Conservation (phyloP, 2,888 invertebrate genomes). For the Dugesia japonica region DNA sequence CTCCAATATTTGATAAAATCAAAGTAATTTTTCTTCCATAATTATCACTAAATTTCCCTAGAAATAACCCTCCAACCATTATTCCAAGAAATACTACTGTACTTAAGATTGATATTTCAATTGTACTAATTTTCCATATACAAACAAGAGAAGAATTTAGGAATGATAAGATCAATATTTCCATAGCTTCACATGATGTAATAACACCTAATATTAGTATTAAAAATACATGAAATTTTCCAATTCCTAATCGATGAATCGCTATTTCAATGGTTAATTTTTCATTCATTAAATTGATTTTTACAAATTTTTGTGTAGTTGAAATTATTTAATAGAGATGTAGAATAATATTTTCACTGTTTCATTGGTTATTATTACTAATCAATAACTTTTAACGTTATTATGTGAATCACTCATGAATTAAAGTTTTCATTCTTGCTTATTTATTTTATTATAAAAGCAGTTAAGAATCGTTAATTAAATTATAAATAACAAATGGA, state of each 20-base stretch:
- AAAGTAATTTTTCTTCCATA: neutral
- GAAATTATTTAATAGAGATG: no score
- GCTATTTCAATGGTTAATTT: no score
- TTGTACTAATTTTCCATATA: neutral
- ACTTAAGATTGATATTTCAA: neutral
- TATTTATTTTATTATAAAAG: no score
- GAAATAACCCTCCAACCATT: neutral
- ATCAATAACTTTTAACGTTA: no score
- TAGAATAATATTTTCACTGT: no score
- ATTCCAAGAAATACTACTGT: slow-evolving; percentile 3
- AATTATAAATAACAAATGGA: no score
- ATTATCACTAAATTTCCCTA: neutral
- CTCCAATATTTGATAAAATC: neutral
- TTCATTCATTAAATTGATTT: no score
- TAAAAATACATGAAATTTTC: slow-evolving; percentile 4
- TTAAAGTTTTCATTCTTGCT: no score
- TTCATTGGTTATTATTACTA: no score
- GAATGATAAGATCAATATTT: neutral
- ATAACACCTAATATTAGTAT: neutral
- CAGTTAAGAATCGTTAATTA: no score
- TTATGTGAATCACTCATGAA: no score
- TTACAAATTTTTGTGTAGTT: no score
- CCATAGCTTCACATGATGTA: neutral
- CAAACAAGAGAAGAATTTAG: neutral
- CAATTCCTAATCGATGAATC: neutral